These are phyloP conservation scores for Polyodon spathula DNA, from an alignment of 2,113 vertebrate genomes.

Conservation along the genomic window DNA sequence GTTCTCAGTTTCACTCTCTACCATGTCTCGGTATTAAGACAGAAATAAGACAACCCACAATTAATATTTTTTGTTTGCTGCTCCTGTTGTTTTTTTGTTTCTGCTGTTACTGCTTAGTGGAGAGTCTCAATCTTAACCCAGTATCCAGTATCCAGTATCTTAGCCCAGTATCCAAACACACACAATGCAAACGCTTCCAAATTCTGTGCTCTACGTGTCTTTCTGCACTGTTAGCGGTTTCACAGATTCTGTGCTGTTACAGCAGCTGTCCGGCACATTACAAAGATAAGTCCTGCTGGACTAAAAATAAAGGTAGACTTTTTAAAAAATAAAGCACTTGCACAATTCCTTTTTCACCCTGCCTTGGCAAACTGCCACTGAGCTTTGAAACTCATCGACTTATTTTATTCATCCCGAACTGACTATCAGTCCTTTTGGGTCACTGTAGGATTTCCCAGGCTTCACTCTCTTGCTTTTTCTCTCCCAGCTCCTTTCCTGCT, in stretches of 20 bases:
- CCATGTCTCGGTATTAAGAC: slow-evolving; percentile 66
- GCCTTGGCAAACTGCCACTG: slow-evolving; percentile 28
- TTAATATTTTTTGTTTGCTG: not conserved
- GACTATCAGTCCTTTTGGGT: slow-evolving; percentile 42
- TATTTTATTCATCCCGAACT: slow-evolving; percentile 47
- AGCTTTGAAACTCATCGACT: slow-evolving; percentile 52
- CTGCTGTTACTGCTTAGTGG: too few relatives aligned
- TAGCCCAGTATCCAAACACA: not conserved
- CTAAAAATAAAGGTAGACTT: slow-evolving; percentile 19
- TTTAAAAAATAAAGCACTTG: not conserved
- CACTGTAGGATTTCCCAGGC: slow-evolving; percentile 29
- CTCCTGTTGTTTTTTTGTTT: not conserved
- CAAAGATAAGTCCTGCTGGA: slow-evolving; percentile 14
- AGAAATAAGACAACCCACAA: slow-evolving; percentile 8
- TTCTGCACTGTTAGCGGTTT: slow-evolving; percentile 9
- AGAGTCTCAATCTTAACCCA: not conserved
- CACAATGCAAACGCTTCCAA: not conserved
- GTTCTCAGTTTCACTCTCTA: slow-evolving; percentile 52
- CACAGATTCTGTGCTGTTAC: slow-evolving; percentile 30
- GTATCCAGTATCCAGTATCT: too few relatives aligned
- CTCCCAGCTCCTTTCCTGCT: slow-evolving; percentile 14
- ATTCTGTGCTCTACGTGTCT: not conserved
- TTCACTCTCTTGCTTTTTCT: not conserved
- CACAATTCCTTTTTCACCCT: slow-evolving; percentile 11
- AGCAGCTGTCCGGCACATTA: slow-evolving; percentile 30